A percentile compares a stretch with the other conserved stretches of the same genome.
phyloP scores from a whole-genome alignment of 2,888 invertebrate genomes.

The Rhabditoides inermis region DNA sequence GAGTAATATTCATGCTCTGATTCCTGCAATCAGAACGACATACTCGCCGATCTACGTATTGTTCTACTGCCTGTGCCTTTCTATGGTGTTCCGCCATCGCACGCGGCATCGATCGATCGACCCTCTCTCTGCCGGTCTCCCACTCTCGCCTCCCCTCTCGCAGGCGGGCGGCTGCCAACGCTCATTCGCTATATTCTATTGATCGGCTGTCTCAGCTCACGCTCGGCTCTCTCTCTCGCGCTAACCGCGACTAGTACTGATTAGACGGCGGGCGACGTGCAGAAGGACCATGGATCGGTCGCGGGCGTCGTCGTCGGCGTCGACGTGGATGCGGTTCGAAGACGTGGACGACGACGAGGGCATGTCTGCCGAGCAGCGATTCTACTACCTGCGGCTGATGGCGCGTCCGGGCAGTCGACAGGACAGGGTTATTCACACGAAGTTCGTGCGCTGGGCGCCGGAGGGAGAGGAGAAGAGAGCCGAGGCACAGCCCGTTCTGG shows the following conservation, averaged over 20 bases:
- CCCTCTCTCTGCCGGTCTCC: not conserved
- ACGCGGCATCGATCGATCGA: conserved; percentile 1
- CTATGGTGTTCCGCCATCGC: not conserved
- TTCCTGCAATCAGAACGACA: too few species aligned
- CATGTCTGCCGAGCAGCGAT: conserved; percentile 44
- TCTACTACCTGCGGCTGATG: conserved; percentile 52
- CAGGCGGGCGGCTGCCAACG: not conserved
- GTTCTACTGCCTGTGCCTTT: not conserved
- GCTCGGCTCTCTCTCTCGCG: not conserved
- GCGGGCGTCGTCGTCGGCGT: not conserved
- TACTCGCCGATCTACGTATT: too few species aligned
- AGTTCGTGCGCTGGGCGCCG: conserved; percentile 49
- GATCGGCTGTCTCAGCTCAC: not conserved
- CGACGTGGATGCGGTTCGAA: conserved; percentile 28
- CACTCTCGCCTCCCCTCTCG: not conserved
- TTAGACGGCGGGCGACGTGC: too few species aligned
- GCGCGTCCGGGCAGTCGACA: conserved; percentile 41
- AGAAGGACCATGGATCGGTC: too few species aligned
- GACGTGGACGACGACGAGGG: conserved; percentile 26
- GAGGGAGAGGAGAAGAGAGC: conserved; percentile 22
- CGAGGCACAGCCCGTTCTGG: conserved; percentile 61
- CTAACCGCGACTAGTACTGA: too few species aligned
- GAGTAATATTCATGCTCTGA: too few species aligned
- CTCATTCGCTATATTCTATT: not conserved
- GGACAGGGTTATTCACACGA: conserved; percentile 50